These are phyloP conservation scores for Synanceia verrucosa DNA, from an alignment of 2,797 vertebrate genomes.

Conservation along the genomic window DNA sequence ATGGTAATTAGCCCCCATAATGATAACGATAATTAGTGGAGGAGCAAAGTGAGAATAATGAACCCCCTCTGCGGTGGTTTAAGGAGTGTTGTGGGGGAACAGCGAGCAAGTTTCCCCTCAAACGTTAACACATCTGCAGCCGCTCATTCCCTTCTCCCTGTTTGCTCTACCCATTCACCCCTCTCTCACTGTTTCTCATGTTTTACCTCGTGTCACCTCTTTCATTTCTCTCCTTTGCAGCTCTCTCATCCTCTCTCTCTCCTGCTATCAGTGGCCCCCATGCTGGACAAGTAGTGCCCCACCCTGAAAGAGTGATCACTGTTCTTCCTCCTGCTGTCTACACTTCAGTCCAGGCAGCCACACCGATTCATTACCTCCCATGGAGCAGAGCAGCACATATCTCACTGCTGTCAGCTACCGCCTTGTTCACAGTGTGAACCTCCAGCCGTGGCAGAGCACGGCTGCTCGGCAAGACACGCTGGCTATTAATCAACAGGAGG, in stretches of 20 bases:
- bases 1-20: conserved; percentile 81
- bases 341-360: conserved; percentile 56
- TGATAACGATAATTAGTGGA: conserved; percentile 82
- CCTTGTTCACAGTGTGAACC: conserved; percentile 46
- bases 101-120: conserved; percentile 44
- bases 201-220: not conserved
- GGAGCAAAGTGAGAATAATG: conserved; percentile 77
- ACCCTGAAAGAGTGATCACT: conserved; percentile 70
- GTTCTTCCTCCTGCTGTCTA: conserved; percentile 64
- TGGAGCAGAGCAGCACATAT: conserved; percentile 59
- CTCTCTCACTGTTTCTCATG: not conserved
- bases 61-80: conserved; percentile 67
- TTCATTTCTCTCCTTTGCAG: not conserved
- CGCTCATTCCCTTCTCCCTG: not conserved
- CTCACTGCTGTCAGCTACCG: conserved; percentile 59
- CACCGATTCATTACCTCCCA: conserved; percentile 71
- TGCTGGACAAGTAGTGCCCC: conserved; percentile 49
- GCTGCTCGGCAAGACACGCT: conserved; percentile 44
- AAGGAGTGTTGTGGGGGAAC: conserved; percentile 56
- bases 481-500: conserved; percentile 59
- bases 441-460: conserved; percentile 36
- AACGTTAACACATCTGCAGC: conserved; percentile 43
- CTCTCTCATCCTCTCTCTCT: not conserved
- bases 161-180: not conserved
- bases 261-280: conserved; percentile 44